Evolutionary conservation across 2,113 vertebrate genomes (phyloP), one percentile per base, ranked within the genome.

Genomic region (Felis chaus): DNA sequence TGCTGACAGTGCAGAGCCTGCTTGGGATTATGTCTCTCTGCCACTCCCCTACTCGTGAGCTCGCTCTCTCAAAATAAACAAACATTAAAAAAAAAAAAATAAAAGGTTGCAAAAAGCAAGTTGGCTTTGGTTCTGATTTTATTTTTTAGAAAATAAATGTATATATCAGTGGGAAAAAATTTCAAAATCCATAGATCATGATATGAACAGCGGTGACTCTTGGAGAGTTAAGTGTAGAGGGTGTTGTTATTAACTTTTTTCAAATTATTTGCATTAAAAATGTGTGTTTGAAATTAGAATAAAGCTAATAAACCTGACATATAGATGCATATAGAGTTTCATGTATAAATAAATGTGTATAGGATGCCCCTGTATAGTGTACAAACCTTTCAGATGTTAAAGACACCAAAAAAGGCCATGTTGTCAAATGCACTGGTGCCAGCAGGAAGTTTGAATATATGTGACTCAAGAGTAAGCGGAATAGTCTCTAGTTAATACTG

Each of bases 61-160:
- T 61, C 1, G 18, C 21, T 61, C 57, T 61, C 57, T 61, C 19
- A 61, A 25, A 61, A 23, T 61, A 61, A 61, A 61, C 7, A 57
- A 55, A 55, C 55, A 55, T 55, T 57, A 23, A 23, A 61, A 23
- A 23, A 23, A 61, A 23, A 61, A 61, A 61, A 61, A 61, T 61
- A 19, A 23, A 61, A 23, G 19, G 7, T 68, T 69, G 36, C 25
- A 53, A 87, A 92, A 87, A 92, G 53, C 19, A 19, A 73, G 45
- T 53, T 92, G 39, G 48, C 13, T n/a, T 23, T 85, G 50, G 29
- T 73, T 94, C 23, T 21, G 79, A 13, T 61, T 66, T 45, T 86
- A 29, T 50, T 85, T 82, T 93, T 63, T 41, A 55, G 53, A 85
- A 93, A 91, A 86, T 92, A 93, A 91, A 86, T 90, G 10, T 55